Base-by-base conservation (phyloP, 1,140 invertebrate species). In the Dreissena polymorpha region DNA sequence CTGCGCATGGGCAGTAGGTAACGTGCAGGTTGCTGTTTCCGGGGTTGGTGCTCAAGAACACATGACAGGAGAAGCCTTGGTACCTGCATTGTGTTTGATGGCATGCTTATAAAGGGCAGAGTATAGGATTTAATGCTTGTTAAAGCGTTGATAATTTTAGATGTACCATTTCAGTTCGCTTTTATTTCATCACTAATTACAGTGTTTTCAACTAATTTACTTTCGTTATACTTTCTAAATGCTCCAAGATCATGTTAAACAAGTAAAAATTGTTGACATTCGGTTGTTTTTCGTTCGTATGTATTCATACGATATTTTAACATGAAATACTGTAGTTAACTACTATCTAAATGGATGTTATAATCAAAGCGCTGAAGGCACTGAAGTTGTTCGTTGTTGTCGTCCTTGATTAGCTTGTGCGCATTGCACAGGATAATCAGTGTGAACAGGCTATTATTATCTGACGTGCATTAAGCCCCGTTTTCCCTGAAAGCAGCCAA, bases 1-100 rank as follows among this genome's bases (percentile, higher is more conserved):
- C 53, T 8, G 23, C 72, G 68, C 81, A 83, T 3, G 81, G 81
- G 53, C 81, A 83, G 55, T 83, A 83, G 29, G 75, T 68, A 25
- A 76, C 72, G 23, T 83, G 73, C 51, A 83, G 51, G 21, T 76
- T 68, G 21, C 57, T 63, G 49, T 83, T 75, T 8, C 14, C 49
- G 16, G 81, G 71, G 27, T 83, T 73, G 0, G 6, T 65, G 18
- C 23, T 68, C 7, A 68, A 14, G 55, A 83, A 83, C 64, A 83
- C 81, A 29, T 83, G 81, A 60, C 81, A 83, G 0, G 81, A 57
- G 23, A 65, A 49, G 1, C 81, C 81, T 39, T 83, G 72, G 73
- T 75, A 83, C 8, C 53, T 55, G 18, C 18, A 55, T 18, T 55
- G 12, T 55, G 53, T 55, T 55, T 55, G 12, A 55, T 55, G 12